Conservation (phyloP, 1,140 invertebrate genomes). For the Maniola jurtina region DNA sequence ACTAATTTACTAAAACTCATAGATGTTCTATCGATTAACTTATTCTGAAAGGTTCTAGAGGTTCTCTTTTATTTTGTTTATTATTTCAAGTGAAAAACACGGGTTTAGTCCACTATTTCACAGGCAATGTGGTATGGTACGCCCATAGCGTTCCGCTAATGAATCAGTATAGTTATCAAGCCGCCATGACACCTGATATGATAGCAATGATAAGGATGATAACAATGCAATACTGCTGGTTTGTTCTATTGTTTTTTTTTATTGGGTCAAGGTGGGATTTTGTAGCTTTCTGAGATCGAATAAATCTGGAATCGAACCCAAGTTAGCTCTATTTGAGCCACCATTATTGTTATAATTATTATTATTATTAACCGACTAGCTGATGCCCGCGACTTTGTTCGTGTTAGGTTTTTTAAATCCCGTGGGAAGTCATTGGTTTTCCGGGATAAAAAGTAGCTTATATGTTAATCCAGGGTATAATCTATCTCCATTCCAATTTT, state of each 20-base stretch:
- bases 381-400: too few relatives aligned
- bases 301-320: neutral
- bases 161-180: neutral
- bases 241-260: constrained; percentile 5
- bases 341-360: too few relatives aligned
- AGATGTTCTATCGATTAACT: too few relatives aligned
- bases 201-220: constrained; percentile 10
- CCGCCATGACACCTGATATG: constrained; percentile 19
- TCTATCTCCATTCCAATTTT: too few relatives aligned
- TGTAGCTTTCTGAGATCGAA: neutral
- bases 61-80: neutral
- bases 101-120: neutral
- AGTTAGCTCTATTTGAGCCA: too few relatives aligned
- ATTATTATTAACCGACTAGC: too few relatives aligned
- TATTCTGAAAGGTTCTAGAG: too few relatives aligned
- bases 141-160: neutral
- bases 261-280: constrained; percentile 15
- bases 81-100: neutral
- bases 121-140: constrained; percentile 1
- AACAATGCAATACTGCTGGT: neutral
- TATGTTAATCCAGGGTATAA: too few relatives aligned
- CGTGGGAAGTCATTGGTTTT: too few relatives aligned
- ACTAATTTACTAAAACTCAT: too few relatives aligned
- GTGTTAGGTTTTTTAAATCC: too few relatives aligned
- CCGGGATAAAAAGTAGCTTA: too few relatives aligned